Percentiles rank a stretch among this genome's conserved stretches.
phyloP scores from a whole-genome alignment of 1,140 invertebrate genomes.

The Diorhabda carinulata region DNA sequence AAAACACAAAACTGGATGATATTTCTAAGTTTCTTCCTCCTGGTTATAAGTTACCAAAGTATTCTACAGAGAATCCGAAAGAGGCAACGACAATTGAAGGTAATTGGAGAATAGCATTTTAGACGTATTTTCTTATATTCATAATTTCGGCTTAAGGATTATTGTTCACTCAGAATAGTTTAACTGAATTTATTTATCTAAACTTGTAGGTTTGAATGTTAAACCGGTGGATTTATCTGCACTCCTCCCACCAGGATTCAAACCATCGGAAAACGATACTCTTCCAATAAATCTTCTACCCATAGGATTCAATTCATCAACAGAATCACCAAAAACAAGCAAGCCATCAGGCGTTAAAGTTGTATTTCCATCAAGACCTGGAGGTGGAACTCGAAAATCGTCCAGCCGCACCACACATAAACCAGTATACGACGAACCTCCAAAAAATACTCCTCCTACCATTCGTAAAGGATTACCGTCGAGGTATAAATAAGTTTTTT shows the following conservation, averaged over 20 bases:
- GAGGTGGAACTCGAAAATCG: slow-evolving; percentile 57
- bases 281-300: slow-evolving; percentile 57
- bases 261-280: slow-evolving; percentile 43
- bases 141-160: too few relatives aligned
- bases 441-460: slow-evolving; percentile 55
- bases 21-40: slow-evolving; percentile 60
- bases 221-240: slow-evolving; percentile 37
- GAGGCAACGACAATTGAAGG: slow-evolving; percentile 30
- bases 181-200: too few relatives aligned
- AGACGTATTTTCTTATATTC: not conserved
- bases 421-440: slow-evolving; percentile 44
- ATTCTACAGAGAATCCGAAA: slow-evolving; percentile 22
- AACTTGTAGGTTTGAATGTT: slow-evolving; percentile 15
- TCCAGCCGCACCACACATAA: slow-evolving; percentile 59
- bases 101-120: not conserved
- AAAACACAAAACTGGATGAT: slow-evolving; percentile 48
- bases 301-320: slow-evolving; percentile 27
- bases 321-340: slow-evolving; percentile 34
- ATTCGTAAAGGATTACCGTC: slow-evolving; percentile 79
- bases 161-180: too few relatives aligned
- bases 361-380: slow-evolving; percentile 74
- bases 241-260: slow-evolving; percentile 61
- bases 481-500: slow-evolving; percentile 51
- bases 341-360: slow-evolving; percentile 58
- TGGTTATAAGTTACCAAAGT: slow-evolving; percentile 47